These are phyloP conservation scores for Camponotus floridanus DNA, from an alignment of 1,140 invertebrate genomes.

Conservation along the genomic window DNA sequence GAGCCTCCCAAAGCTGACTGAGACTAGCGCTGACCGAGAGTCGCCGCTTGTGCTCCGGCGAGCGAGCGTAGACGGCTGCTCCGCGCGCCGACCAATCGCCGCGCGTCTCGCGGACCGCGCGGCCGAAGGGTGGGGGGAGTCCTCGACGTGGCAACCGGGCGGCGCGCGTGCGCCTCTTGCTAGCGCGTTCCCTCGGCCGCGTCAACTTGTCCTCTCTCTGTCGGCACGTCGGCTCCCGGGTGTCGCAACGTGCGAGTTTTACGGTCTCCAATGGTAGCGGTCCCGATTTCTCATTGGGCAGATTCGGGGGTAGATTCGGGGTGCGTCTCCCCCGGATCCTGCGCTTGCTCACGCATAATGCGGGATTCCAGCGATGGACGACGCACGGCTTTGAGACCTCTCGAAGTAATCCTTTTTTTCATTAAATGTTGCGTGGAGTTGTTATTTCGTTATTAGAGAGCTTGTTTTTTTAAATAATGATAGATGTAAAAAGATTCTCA, in stretches of 20 bases:
- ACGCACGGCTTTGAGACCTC: background rate
- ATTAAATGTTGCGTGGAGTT: background rate
- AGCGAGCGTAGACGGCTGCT: background rate
- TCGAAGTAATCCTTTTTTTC: background rate
- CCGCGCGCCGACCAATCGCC: constrained; percentile 29
- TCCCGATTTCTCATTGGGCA: constrained; percentile 19
- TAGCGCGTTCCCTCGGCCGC: background rate
- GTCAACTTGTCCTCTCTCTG: constrained; percentile 9
- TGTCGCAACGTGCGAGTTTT: background rate
- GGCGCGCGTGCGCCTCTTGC: background rate
- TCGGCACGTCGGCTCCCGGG: constrained; percentile 22
- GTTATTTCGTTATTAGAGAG: background rate
- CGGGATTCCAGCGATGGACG: background rate
- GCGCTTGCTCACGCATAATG: background rate
- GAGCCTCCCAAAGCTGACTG: constrained; percentile 81
- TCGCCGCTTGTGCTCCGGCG: background rate
- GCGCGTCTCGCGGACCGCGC: constrained; percentile 9
- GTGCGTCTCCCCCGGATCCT: background rate
- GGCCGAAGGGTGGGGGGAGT: background rate
- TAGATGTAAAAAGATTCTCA: no score
- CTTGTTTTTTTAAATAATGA: no score
- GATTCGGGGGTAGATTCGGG: background rate
- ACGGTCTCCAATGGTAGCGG: constrained; percentile 73
- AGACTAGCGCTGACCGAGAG: constrained; percentile 73
- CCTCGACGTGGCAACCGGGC: constrained; percentile 26